phyloP scores from a whole-genome alignment of 2,888 invertebrate genomes.

The Thymelicus sylvestris region DNA sequence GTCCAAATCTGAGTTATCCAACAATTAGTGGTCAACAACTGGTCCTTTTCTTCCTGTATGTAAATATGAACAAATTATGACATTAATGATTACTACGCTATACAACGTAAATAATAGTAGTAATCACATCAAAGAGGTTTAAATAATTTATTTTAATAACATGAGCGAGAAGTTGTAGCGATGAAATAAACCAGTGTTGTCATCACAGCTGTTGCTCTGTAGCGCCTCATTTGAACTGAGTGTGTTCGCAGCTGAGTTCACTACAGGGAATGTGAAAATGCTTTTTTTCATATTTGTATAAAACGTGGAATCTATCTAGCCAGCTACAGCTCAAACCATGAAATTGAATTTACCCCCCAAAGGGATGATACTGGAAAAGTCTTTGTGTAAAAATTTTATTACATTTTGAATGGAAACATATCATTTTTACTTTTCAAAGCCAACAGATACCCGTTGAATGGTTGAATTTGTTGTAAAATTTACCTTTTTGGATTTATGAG shows the following conservation, averaged over 20 bases:
- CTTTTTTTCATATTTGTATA: neutral
- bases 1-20: slow-evolving; percentile 96
- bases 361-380: neutral
- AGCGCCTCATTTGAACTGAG: slow-evolving; percentile 2
- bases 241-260: neutral
- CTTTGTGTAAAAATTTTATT: no score
- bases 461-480: no score
- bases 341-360: neutral
- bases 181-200: slow-evolving; percentile 1
- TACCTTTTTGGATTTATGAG: no score
- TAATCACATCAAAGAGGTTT: neutral
- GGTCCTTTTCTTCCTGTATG: slow-evolving; percentile 95
- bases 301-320: neutral
- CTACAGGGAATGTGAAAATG: neutral
- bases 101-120: neutral
- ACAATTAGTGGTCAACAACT: slow-evolving; percentile 93
- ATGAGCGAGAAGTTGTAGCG: neutral
- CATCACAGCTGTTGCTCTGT: neutral
- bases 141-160: neutral
- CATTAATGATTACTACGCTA: no score
- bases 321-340: neutral
- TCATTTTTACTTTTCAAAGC: no score
- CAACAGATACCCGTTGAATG: no score
- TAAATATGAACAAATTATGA: no score
- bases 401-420: no score